phyloP scores from a whole-genome alignment of 2,797 vertebrate species.

The Numenius phaeopus region DNA sequence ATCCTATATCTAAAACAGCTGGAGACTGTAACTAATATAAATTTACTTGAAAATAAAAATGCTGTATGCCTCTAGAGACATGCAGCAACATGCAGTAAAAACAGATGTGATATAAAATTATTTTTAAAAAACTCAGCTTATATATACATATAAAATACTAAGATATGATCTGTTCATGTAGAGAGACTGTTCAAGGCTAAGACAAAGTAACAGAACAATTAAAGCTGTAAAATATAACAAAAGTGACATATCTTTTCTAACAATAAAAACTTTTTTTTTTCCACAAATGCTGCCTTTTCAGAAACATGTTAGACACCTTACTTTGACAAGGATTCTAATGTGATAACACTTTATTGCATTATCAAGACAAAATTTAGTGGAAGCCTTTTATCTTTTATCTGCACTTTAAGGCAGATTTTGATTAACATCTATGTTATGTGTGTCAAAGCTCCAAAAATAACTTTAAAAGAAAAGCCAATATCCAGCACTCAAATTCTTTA shows the following conservation, averaged over 20 bases:
- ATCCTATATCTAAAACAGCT: conserved; percentile 86
- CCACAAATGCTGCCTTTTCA: background rate
- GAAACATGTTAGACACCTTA: conserved; percentile 40
- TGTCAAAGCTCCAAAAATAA: conserved; percentile 6
- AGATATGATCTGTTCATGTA: conserved; percentile 51
- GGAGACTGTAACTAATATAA: conserved; percentile 85
- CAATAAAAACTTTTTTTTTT: background rate
- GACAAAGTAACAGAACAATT: conserved; percentile 29
- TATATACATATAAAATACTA: conserved; percentile 61
- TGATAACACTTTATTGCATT: conserved; percentile 40
- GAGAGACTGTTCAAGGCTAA: conserved; percentile 25
- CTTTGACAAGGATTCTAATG: conserved; percentile 12
- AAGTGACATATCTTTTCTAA: conserved; percentile 12
- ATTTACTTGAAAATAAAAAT: conserved; percentile 86
- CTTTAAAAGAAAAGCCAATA: conserved; percentile 10
- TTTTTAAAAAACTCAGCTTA: conserved; percentile 72
- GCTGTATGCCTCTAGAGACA: conserved; percentile 81
- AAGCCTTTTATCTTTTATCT: conserved; percentile 16
- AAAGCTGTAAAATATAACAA: background rate
- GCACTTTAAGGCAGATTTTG: conserved; percentile 10
- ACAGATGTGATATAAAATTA: conserved; percentile 78
- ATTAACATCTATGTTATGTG: background rate
- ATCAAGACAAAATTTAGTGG: conserved; percentile 37
- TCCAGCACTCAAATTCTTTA: background rate
- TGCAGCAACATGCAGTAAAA: conserved; percentile 79